Percentiles rank a stretch among this genome's conserved stretches.
Evolutionary conservation across 2,797 vertebrate species (phyloP).

Genomic region (Miichthys miiuy): DNA sequence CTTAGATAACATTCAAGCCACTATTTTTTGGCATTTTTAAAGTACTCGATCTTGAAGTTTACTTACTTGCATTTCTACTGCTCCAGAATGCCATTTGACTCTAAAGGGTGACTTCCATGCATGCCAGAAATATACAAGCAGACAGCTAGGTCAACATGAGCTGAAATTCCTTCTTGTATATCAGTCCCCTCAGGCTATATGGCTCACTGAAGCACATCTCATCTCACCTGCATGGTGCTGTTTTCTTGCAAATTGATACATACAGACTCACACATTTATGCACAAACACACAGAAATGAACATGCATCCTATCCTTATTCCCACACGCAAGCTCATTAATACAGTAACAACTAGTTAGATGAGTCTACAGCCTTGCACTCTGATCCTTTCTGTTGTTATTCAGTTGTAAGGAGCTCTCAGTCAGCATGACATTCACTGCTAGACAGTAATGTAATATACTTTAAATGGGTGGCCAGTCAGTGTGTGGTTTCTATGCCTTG

Average conservation of each 20-base stretch:
- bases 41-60: background rate
- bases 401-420: background rate
- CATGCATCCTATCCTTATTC: background rate
- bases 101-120: constrained; percentile 26
- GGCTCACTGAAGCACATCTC: background rate
- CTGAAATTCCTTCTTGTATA: constrained; percentile 27
- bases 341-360: background rate
- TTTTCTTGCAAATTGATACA: background rate
- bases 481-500: constrained; percentile 37
- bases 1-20: background rate
- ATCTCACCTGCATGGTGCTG: constrained; percentile 8
- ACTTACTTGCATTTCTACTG: background rate
- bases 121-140: constrained; percentile 48
- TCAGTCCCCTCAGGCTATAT: constrained; percentile 15
- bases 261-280: background rate
- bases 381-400: constrained; percentile 4
- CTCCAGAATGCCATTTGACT: background rate
- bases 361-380: background rate
- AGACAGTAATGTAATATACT: background rate
- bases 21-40: background rate
- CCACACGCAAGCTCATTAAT: background rate
- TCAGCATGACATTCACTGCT: background rate
- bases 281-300: background rate
- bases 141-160: constrained; percentile 55
- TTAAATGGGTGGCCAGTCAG: constrained; percentile 25